These are phyloP conservation scores for Drosophila mimetica DNA, from an alignment of 2,888 invertebrate genomes.

Conservation along the genomic window DNA sequence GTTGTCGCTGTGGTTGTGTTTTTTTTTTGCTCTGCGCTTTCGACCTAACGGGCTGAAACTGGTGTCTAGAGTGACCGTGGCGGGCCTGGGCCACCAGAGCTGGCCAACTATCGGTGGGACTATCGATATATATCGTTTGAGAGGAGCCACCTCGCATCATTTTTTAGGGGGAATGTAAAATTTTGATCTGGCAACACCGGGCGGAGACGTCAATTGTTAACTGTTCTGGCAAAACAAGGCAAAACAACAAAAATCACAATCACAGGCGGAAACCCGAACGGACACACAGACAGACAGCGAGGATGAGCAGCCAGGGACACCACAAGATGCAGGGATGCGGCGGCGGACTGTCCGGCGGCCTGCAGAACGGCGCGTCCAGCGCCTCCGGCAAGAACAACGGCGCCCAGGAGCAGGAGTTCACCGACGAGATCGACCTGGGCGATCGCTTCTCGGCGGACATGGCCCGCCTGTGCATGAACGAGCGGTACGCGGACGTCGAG, in stretches of 20 bases:
- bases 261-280: background rate
- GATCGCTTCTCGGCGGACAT: constrained; percentile 93
- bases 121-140: too few relatives aligned
- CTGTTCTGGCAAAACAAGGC: constrained; percentile 1
- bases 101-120: background rate
- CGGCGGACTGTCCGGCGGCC: constrained; percentile 65
- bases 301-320: constrained; percentile 84
- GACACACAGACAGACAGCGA: background rate
- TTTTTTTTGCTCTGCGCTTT: constrained; percentile 13
- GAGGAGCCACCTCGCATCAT: too few relatives aligned
- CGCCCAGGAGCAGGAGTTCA: constrained; percentile 72
- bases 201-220: constrained; percentile 1
- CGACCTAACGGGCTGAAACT: constrained; percentile 1
- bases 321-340: constrained; percentile 85
- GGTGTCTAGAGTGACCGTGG: background rate
- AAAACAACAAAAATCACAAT: background rate
- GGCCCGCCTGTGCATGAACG: constrained; percentile 92
- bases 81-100: too few relatives aligned
- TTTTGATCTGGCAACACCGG: too few relatives aligned
- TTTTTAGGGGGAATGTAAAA: too few relatives aligned
- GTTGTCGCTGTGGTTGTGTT: constrained; percentile 11
- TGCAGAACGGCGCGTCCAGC: constrained; percentile 23
- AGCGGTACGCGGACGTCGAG: constrained; percentile 96
- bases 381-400: constrained; percentile 84
- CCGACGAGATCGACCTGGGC: constrained; percentile 87